Evolutionary conservation across 2,888 invertebrate genomes (phyloP).

Genomic region (Lochmaea capreae): DNA sequence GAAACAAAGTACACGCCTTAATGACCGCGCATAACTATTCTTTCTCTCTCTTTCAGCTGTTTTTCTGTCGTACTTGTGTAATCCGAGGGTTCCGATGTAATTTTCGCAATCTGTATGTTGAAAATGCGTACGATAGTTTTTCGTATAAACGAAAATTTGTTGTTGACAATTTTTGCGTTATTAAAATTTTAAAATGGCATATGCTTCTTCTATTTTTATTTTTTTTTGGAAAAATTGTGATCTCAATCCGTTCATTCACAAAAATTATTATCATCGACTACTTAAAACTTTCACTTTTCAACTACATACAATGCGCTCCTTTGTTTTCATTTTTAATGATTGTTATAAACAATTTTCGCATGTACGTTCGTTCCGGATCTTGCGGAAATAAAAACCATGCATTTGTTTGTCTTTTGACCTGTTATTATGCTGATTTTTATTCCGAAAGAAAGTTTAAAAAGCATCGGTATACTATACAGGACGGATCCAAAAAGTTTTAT

Average conservation of each 20-base stretch:
- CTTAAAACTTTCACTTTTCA: slow-evolving; percentile 24
- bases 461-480: background rate
- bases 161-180: background rate
- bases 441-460: slow-evolving; percentile 1
- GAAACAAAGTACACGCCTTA: no score
- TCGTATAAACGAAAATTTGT: background rate
- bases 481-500: background rate
- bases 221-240: slow-evolving; percentile 4
- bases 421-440: slow-evolving; percentile 5
- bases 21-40: no score
- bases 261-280: slow-evolving; percentile 7
- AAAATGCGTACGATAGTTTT: no score
- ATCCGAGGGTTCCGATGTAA: no score
- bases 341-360: slow-evolving; percentile 30
- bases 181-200: background rate
- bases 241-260: slow-evolving; percentile 18
- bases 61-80: no score
- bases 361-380: slow-evolving; percentile 22
- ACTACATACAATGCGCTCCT: slow-evolving; percentile 15
- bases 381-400: slow-evolving; percentile 26
- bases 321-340: slow-evolving; percentile 30
- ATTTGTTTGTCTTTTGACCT: slow-evolving; percentile 5
- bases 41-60: no score
- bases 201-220: background rate
- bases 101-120: no score